Conservation (phyloP, 2,797 vertebrate genomes). For the Australoheros facetus region DNA sequence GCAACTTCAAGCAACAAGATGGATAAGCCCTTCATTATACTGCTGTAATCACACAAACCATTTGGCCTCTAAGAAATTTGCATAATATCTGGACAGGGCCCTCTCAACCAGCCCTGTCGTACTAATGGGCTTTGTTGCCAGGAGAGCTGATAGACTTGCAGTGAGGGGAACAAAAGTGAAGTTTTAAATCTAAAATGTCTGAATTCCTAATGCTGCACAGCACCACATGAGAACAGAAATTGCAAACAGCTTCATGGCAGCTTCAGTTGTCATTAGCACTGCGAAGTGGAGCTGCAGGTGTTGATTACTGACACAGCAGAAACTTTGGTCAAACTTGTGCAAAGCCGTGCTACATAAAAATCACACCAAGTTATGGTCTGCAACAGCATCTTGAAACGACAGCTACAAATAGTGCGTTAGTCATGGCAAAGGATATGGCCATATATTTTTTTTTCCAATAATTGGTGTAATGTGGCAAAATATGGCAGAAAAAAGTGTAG, state of each 20-base stretch:
- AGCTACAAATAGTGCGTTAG: neutral
- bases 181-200: neutral
- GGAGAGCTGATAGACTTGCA: neutral
- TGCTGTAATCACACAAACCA: neutral
- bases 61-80: neutral
- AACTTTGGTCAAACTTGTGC: neutral
- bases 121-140: neutral
- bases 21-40: neutral
- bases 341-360: neutral
- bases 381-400: neutral
- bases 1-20: neutral
- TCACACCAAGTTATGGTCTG: neutral
- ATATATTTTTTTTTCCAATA: neutral
- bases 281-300: neutral
- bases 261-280: neutral
- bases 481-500: neutral
- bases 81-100: neutral
- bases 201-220: neutral
- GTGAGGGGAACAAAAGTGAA: neutral
- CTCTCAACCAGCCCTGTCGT: neutral
- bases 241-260: too few species aligned
- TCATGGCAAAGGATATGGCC: neutral
- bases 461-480: neutral
- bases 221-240: neutral
- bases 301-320: neutral